Evolutionary conservation across 2,888 invertebrate genomes (phyloP), one percentile per base, ranked within the genome.

Genomic region (Sphaerolaimus hirsutus): DNA sequence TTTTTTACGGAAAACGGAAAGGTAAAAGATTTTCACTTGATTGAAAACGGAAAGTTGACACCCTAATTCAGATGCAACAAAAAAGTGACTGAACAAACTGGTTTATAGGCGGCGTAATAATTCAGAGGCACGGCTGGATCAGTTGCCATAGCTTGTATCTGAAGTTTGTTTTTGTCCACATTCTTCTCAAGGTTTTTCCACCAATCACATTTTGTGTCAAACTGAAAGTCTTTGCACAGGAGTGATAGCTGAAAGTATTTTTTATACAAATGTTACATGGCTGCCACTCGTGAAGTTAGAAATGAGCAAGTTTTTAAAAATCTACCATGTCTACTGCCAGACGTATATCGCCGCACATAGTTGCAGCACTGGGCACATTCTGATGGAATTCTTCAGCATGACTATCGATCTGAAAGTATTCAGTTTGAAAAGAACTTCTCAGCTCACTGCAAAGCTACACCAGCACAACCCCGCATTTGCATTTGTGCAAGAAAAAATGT

Each of bases 311-410:
- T 12, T 37, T n/a, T 7, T 17, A 37, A 37, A 37, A 21, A 19
- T 17, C 26, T 12, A 48, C 48, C 46, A 41, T 17, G 25, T 38
- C 22, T 25, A 58, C 47, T 2, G 59, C 55, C 47, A 55, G 55
- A 23, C 55, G 56, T 32, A 58, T 54, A 62, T 91, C 86, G 0
- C 86, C 79, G 58, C 81, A 78, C 24, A 89, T 74, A 0, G 80
- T 79, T 2, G 84, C 77, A 36, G 74, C 72, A 0, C 81, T 74
- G 44, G 73, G 71, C 1, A 84, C 73, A 54, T 86, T 87, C 66
- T 87, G 89, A 64, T 89, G 78, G 56, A 91, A 71, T 64, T 93
- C 91, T 66, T 91, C 91, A 0, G 84, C 75, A 47, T 72, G 73
- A 46, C 87, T 72, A 61, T 91, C 91, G 41, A 84, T 75, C 76